Percentiles rank a stretch among this genome's conserved stretches.
phyloP scores from a whole-genome alignment of 2,797 vertebrate species.

The Pseudomugil gertrudae region DNA sequence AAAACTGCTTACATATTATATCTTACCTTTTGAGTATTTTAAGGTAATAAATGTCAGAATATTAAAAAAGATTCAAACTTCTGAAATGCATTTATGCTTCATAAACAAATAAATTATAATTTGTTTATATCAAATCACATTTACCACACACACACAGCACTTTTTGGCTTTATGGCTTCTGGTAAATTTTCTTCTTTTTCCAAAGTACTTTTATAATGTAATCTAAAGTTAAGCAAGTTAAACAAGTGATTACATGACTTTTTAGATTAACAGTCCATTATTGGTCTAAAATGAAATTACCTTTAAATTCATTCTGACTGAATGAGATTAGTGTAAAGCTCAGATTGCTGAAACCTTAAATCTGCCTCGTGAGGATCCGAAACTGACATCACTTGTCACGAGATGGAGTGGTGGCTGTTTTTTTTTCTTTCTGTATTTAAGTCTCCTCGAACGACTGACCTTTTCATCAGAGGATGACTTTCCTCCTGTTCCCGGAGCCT shows the following conservation, averaged over 20 bases:
- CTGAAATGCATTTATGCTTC: background rate
- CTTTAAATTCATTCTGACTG: constrained; percentile 7
- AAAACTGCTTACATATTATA: background rate
- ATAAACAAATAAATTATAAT: background rate
- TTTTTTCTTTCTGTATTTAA: background rate
- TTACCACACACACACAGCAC: background rate
- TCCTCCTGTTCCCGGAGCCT: background rate
- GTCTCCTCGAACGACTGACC: background rate
- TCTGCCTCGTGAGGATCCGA: background rate
- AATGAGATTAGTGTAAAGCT: constrained; percentile 28
- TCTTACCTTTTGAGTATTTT: background rate
- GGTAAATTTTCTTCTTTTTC: background rate
- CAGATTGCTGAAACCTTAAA: background rate
- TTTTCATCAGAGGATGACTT: background rate
- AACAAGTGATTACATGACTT: background rate
- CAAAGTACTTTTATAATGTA: background rate
- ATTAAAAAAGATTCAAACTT: background rate
- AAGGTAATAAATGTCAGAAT: background rate
- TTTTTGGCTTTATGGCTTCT: background rate
- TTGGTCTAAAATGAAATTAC: constrained; percentile 19
- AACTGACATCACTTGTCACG: background rate
- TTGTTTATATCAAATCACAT: background rate
- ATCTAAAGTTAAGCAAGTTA: background rate
- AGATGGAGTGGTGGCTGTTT: background rate
- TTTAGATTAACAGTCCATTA: background rate